phyloP scores from a whole-genome alignment of 1,140 invertebrate genomes.

The Achatina immaculata region DNA sequence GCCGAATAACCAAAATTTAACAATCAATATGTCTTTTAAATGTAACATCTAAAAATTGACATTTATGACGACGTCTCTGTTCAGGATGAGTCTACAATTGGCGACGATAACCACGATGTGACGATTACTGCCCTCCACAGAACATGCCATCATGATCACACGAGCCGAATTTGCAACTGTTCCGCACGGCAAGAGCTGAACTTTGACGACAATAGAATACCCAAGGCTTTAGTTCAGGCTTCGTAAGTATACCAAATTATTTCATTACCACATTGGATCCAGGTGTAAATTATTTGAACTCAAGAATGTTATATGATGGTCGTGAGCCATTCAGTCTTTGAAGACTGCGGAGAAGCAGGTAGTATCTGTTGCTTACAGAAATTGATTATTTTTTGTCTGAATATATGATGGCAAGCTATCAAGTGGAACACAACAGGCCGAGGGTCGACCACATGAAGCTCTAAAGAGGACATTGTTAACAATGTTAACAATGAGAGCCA shows the following conservation, averaged over 20 bases:
- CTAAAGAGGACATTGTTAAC: no score
- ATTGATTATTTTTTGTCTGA: no score
- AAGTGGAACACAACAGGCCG: no score
- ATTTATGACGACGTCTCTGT: background rate
- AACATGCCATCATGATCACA: background rate
- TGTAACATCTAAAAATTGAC: background rate
- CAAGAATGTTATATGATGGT: no score
- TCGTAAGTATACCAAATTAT: background rate
- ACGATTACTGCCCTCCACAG: background rate
- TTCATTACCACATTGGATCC: no score
- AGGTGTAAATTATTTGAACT: no score
- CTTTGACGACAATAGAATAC: conserved; percentile 4
- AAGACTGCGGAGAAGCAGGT: no score
- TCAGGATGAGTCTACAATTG: background rate
- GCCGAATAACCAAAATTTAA: background rate
- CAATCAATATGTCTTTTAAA: background rate
- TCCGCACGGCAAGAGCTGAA: background rate
- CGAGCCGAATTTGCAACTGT: background rate
- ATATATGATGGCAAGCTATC: no score
- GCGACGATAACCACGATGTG: background rate
- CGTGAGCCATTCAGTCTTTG: no score
- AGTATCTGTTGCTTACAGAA: no score
- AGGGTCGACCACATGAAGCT: no score
- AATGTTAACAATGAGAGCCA: no score
- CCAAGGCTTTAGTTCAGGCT: background rate